These are phyloP conservation scores for Anolis carolinensis DNA, from an alignment of 2,113 vertebrate species.

Conservation along the genomic window DNA sequence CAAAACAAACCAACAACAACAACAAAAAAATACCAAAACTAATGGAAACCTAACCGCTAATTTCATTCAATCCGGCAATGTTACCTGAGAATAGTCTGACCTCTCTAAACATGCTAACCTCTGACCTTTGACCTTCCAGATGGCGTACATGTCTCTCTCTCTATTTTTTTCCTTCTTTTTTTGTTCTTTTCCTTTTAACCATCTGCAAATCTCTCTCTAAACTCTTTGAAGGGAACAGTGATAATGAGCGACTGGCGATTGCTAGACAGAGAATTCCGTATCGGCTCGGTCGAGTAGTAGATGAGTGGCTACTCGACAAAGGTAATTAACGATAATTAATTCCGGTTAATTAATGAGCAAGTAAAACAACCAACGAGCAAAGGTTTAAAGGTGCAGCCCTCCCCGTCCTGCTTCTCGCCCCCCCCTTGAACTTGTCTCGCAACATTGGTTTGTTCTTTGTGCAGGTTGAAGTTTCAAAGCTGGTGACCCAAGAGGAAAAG, in stretches of 20 bases:
- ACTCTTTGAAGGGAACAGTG: slow-evolving; percentile 99
- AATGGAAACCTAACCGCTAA: slow-evolving; percentile 23
- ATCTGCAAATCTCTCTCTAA: slow-evolving; percentile 87
- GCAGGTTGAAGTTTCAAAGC: not conserved
- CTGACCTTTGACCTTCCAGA: slow-evolving; percentile 83
- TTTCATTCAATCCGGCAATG: slow-evolving; percentile 27
- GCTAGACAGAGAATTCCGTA: slow-evolving; percentile 99
- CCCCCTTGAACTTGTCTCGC: too few relatives aligned
- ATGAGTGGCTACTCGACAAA: slow-evolving; percentile 99
- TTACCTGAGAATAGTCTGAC: slow-evolving; percentile 53
- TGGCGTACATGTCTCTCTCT: slow-evolving; percentile 81
- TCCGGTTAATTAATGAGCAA: slow-evolving; percentile 79
- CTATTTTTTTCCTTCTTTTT: slow-evolving; percentile 23
- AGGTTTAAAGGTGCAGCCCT: slow-evolving; percentile 84
- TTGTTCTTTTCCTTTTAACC: slow-evolving; percentile 52
- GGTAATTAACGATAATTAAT: slow-evolving; percentile 95
- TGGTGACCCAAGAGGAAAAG: not conserved
- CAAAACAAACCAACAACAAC: not conserved
- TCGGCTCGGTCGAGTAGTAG: slow-evolving; percentile 99
- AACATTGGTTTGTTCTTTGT: too few relatives aligned
- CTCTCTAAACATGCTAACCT: slow-evolving; percentile 86
- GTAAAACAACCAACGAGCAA: slow-evolving; percentile 50
- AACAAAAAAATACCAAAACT: not conserved
- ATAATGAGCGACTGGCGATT: slow-evolving; percentile 99
- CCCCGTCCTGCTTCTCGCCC: slow-evolving; percentile 11